Evolutionary conservation across 2,113 vertebrate species (phyloP).

Genomic region (Pardalotus punctatus): DNA sequence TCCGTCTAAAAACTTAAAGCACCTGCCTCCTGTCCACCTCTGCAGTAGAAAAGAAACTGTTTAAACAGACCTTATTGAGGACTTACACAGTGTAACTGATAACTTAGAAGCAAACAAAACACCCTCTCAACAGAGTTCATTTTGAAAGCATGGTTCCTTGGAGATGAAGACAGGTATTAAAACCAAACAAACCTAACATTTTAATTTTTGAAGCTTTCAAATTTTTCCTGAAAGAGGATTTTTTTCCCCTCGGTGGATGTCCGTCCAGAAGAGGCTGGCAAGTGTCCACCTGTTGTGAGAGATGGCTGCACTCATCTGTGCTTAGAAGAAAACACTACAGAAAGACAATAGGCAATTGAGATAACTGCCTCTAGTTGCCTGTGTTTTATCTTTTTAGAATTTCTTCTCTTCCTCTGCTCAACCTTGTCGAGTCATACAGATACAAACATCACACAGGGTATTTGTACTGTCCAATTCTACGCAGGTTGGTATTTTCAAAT

Average conservation of each 20-base stretch:
- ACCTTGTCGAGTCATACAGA: background rate
- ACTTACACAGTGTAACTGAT: background rate
- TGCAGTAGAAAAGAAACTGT: background rate
- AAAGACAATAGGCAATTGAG: background rate
- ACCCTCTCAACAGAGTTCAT: rapidly evolving
- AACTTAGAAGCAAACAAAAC: background rate
- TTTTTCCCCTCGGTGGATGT: too few species aligned
- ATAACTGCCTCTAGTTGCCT: background rate
- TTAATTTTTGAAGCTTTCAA: background rate
- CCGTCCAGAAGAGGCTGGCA: background rate
- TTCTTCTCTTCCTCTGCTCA: background rate
- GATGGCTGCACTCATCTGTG: background rate
- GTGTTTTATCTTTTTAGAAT: background rate
- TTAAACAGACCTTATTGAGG: background rate
- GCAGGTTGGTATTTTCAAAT: background rate
- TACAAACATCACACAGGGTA: background rate
- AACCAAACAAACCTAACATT: background rate
- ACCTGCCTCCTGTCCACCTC: background rate
- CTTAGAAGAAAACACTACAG: background rate
- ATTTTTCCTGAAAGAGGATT: background rate
- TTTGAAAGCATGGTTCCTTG: background rate
- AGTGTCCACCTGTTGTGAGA: background rate
- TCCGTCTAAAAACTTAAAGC: background rate
- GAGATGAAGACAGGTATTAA: background rate
- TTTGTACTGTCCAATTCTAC: background rate